Percentiles rank a stretch among this genome's conserved stretches.
Evolutionary conservation across 2,113 vertebrate genomes (phyloP).

Genomic region (Ochotona curzoniae): DNA sequence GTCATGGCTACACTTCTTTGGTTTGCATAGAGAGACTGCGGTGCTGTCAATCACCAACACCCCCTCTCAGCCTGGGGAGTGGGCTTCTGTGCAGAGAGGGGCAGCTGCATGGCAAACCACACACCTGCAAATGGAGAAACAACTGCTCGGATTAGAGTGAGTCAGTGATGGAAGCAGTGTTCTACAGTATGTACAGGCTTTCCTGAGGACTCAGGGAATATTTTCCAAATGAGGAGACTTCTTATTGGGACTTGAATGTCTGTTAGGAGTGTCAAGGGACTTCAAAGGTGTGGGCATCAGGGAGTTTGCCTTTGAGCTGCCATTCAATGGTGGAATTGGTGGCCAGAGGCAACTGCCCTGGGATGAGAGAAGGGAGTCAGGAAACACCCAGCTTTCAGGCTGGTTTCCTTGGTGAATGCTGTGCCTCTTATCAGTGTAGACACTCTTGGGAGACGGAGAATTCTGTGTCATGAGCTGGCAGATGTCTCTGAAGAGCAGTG

Average conservation of each 20-base stretch:
- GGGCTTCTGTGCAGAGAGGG: not conserved
- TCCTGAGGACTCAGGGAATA: not conserved
- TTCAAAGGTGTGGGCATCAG: not conserved
- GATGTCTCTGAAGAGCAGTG: not conserved
- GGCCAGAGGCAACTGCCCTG: too few species aligned
- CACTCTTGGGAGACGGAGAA: not conserved
- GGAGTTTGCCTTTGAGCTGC: not conserved
- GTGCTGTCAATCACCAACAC: not conserved
- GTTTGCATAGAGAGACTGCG: not conserved
- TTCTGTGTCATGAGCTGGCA: not conserved
- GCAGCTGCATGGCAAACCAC: accelerated
- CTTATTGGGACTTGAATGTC: not conserved
- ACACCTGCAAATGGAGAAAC: not conserved
- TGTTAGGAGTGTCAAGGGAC: not conserved
- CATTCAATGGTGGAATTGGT: too few species aligned
- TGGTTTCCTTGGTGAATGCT: not conserved
- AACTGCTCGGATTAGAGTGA: too few species aligned
- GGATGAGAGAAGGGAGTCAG: not conserved
- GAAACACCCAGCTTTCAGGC: not conserved
- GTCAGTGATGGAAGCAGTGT: not conserved
- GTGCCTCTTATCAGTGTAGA: not conserved
- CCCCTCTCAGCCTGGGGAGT: not conserved
- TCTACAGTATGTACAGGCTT: not conserved
- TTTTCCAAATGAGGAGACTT: not conserved
- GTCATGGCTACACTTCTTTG: not conserved